Conservation (phyloP, 2,888 invertebrate species). For the Drosophila subquinaria region DNA sequence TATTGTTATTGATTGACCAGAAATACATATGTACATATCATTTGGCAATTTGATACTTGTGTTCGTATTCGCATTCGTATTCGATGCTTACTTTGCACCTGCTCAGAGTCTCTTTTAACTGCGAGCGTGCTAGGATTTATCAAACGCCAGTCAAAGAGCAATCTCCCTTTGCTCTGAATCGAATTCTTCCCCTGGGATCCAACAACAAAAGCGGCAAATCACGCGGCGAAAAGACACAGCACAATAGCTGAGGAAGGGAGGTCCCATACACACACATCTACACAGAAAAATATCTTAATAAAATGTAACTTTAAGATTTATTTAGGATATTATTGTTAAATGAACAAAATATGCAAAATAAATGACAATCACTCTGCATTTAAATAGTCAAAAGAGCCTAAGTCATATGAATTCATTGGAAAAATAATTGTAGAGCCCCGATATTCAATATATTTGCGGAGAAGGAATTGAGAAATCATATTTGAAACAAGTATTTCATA, state of each 20-base stretch:
- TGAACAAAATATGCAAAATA: no score
- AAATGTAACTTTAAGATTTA: no score
- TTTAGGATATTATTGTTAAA: no score
- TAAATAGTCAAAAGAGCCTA: no score
- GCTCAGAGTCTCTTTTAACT: conserved; percentile 6
- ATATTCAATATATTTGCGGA: no score
- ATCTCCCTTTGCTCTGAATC: conserved; percentile 14
- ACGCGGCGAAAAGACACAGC: conserved; percentile 48
- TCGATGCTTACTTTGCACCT: conserved; percentile 27
- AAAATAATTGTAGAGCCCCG: no score
- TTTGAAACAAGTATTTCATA: no score
- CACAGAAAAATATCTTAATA: no score
- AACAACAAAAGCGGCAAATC: conserved; percentile 43
- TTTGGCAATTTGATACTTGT: conserved; percentile 1
- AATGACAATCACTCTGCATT: no score
- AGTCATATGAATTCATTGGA: no score
- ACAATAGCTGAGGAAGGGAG: conserved; percentile 16
- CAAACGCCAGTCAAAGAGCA: conserved; percentile 22
- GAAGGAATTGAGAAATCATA: no score
- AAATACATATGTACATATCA: background rate
- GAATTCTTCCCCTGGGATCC: conserved; percentile 44
- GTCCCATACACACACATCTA: background rate
- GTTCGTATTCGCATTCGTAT: background rate
- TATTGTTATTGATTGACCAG: conserved; percentile 10
- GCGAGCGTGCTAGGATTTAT: conserved; percentile 14